These are phyloP conservation scores for Coregonus ussuriensis DNA, from an alignment of 2,797 vertebrate species.

Conservation along the genomic window DNA sequence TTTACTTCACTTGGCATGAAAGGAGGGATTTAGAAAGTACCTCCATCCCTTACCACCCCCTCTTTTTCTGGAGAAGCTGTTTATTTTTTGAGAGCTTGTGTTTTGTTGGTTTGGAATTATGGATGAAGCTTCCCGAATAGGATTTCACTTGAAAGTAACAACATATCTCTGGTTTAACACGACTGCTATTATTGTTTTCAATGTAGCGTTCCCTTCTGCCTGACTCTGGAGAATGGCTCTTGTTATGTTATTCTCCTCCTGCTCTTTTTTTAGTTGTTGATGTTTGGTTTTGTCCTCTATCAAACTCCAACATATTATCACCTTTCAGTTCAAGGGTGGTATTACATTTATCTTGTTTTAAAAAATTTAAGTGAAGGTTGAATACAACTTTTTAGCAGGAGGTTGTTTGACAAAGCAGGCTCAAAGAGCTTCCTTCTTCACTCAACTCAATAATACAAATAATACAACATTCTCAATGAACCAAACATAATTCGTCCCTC, in stretches of 20 bases:
- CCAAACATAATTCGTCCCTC: neutral
- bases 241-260: neutral
- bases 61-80: neutral
- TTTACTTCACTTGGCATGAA: neutral
- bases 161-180: neutral
- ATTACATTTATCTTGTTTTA: neutral
- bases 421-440: neutral
- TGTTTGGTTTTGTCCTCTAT: neutral
- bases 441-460: neutral
- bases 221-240: neutral
- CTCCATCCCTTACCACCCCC: neutral
- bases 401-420: neutral
- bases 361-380: neutral
- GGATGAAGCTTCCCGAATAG: neutral
- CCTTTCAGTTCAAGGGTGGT: neutral
- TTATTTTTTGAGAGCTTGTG: neutral
- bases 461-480: neutral
- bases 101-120: neutral
- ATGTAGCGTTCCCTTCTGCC: neutral
- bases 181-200: conserved; percentile 3
- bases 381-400: neutral
- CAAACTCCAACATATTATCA: neutral
- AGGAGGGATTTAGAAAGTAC: neutral
- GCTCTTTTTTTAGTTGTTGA: neutral
- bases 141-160: conserved; percentile 3